phyloP scores from a whole-genome alignment of 2,797 vertebrate species.

The Antrozous pallidus region DNA sequence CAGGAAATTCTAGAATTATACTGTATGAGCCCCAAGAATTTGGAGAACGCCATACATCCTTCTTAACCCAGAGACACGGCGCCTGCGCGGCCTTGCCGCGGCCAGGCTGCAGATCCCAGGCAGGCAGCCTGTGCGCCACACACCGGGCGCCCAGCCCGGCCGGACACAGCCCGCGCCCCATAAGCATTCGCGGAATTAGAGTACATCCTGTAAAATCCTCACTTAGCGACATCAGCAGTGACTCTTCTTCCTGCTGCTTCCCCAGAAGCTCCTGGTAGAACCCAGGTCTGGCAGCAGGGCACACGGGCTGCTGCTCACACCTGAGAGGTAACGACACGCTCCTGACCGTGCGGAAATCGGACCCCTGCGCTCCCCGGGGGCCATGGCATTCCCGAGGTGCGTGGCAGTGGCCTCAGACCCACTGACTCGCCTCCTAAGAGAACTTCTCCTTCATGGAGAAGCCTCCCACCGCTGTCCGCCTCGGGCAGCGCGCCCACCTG shows the following conservation, averaged over 20 bases:
- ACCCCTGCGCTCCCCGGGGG: neutral
- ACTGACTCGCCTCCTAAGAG: neutral
- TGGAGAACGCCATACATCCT: neutral
- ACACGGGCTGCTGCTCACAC: neutral
- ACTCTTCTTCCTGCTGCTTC: neutral
- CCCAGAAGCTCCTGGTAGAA: neutral
- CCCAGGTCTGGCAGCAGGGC: neutral
- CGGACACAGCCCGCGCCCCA: neutral
- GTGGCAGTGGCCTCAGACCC: neutral
- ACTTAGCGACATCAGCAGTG: neutral
- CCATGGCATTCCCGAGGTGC: neutral
- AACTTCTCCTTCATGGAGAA: neutral
- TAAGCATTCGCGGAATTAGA: neutral
- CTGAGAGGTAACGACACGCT: neutral
- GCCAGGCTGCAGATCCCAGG: neutral
- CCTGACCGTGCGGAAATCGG: neutral
- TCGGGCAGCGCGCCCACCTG: slow-evolving; percentile 25
- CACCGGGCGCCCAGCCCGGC: neutral
- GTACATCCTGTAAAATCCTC: slow-evolving; percentile 29
- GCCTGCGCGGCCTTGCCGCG: neutral
- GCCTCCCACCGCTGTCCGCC: neutral
- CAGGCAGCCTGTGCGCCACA: neutral
- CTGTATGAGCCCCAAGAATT: neutral
- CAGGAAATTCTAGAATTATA: slow-evolving; percentile 31
- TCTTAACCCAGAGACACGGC: slow-evolving; percentile 19